A percentile compares a stretch with the other conserved stretches of the same genome.
phyloP scores from a whole-genome alignment of 2,797 vertebrate genomes.

The Hipposideros larvatus region DNA sequence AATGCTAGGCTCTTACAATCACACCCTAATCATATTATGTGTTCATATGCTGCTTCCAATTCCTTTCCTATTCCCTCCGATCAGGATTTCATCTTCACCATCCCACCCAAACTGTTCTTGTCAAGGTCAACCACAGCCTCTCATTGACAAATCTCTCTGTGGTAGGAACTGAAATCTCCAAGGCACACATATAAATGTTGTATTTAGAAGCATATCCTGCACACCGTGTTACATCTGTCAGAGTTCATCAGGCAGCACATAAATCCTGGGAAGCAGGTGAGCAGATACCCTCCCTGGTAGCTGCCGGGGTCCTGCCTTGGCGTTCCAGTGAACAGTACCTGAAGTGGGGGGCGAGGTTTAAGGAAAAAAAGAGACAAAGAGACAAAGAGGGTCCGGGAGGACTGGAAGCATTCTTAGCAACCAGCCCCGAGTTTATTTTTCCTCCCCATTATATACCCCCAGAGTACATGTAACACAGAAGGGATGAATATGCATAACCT shows the following conservation, averaged over 20 bases:
- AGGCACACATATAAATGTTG: background rate
- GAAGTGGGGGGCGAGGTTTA: too few species aligned
- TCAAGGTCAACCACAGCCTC: background rate
- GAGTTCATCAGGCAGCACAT: background rate
- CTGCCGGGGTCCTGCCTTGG: too few species aligned
- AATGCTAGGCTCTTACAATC: background rate
- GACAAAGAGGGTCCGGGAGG: too few species aligned
- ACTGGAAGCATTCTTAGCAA: too few species aligned
- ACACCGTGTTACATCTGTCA: background rate
- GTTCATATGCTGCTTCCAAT: background rate
- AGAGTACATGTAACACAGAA: too few species aligned
- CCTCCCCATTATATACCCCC: too few species aligned
- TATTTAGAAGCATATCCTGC: background rate
- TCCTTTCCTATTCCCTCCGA: background rate
- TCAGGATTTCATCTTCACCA: background rate
- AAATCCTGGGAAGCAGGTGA: background rate
- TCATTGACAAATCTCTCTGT: background rate
- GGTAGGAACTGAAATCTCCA: background rate
- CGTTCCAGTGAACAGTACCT: too few species aligned
- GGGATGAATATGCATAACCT: too few species aligned
- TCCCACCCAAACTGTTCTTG: background rate
- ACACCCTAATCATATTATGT: background rate
- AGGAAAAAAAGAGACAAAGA: too few species aligned
- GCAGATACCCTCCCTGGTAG: background rate
- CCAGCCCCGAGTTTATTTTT: too few species aligned